A percentile compares a stretch with the other conserved stretches of the same genome.
Evolutionary conservation across 2,113 vertebrate species (phyloP).

Genomic region (Otis tarda): DNA sequence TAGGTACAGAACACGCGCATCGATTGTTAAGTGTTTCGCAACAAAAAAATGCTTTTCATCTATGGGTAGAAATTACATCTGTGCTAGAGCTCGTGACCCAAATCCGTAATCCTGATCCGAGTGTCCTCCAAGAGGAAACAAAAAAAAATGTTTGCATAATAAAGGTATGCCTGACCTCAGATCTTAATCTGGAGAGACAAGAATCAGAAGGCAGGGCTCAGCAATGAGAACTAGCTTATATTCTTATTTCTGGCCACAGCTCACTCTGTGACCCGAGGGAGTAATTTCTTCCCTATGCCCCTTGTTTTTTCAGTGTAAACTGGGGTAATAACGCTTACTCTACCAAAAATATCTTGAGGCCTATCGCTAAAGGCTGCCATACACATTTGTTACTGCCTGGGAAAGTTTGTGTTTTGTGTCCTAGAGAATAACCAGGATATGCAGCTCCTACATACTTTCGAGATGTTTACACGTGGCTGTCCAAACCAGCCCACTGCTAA

Average conservation of each 20-base stretch:
- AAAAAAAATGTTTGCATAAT: not conserved
- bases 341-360: not conserved
- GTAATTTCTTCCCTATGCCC: rapidly evolving
- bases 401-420: conserved; percentile 8
- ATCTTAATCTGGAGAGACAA: not conserved
- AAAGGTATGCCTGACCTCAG: not conserved
- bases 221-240: not conserved
- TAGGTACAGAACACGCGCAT: not conserved
- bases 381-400: not conserved
- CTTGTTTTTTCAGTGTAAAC: not conserved
- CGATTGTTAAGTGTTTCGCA: not conserved
- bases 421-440: conserved; percentile 1
- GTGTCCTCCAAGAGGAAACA: not conserved
- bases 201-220: not conserved
- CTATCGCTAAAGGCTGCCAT: not conserved
- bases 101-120: not conserved
- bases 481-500: not conserved
- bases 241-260: not conserved
- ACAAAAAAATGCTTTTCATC: rapidly evolving
- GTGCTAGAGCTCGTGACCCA: not conserved
- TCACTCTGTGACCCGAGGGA: not conserved
- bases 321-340: not conserved
- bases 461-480: not conserved
- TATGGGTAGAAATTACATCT: not conserved
- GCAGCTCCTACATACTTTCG: not conserved